Conservation (phyloP, 2,113 vertebrate genomes). For the Erythrolamprus reginae region DNA sequence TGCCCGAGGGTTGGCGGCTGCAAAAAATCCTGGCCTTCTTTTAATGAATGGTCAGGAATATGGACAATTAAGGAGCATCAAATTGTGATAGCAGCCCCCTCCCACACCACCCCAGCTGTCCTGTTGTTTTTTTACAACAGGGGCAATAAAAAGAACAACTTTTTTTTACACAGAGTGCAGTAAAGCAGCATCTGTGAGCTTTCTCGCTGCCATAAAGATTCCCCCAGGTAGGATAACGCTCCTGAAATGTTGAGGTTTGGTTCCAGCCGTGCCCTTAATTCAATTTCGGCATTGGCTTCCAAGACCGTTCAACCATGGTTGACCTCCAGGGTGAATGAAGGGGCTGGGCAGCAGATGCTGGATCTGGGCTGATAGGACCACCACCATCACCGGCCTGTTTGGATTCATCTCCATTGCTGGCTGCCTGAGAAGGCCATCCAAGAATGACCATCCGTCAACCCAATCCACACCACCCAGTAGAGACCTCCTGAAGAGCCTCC, state of each 20-base stretch:
- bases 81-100: background rate
- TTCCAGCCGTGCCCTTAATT: background rate
- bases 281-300: too few species aligned
- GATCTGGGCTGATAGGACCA: background rate
- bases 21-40: background rate
- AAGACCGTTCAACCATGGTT: background rate
- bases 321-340: background rate
- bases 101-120: background rate
- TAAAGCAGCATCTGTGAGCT: background rate
- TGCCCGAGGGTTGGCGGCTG: background rate
- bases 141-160: background rate
- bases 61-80: background rate
- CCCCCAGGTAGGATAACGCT: background rate
- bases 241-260: background rate
- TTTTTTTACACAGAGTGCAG: background rate
- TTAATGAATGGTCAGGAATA: background rate
- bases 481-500: background rate
- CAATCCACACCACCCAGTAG: background rate
- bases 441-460: background rate
- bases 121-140: background rate
- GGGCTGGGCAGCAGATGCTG: background rate
- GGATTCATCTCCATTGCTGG: background rate
- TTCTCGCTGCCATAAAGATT: background rate
- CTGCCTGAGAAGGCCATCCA: background rate
- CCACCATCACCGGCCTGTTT: background rate